Evolutionary conservation across 1,140 invertebrate genomes (phyloP), one percentile per base, ranked within the genome.

Genomic region (Ceratoteleas bidentatus): DNA sequence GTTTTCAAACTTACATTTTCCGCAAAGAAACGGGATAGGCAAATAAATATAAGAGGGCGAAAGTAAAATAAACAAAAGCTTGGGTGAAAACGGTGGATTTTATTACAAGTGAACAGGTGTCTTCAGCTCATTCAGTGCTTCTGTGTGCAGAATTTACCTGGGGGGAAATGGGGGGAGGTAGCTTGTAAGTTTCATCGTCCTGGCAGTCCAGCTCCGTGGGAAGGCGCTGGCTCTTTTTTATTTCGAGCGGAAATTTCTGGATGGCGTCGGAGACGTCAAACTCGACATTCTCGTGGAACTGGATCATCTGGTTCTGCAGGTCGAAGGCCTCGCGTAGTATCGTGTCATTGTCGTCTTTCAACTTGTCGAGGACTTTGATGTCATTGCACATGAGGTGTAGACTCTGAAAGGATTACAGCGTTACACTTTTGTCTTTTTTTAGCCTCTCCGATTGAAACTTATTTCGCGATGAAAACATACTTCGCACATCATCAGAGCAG

Each of bases 401-500:
- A 81, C 93, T 92, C 93, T 92, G 38, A 9, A 68, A 54, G 64
- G 13, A 24, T 24, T 24, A 24, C 24, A 24, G 24, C 4, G 24
- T 24, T 24, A 24, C 24, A 24, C 4, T 24, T 24, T 24, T 24
- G 24, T 24, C 24, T 4, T 24, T 24, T 24, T n/a, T n/a, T n/a
- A n/a, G n/a, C n/a, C 24, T 24, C 24, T 24, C 7, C 36, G 0
- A 40, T 40, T 40, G 7, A 40, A 40, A 6, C 6, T 40, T 40
- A 40, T 40, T 40, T 43, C 1, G 2, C 1, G 0, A 43, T 43
- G 6, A 43, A 43, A 43, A 49, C 54, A 81, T 88, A 93, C 94
- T 88, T 95, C 96, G 88, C 96, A 96, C 84, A 96, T 95, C 80
- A 95, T 93, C 15, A 95, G 86, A 52, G 94, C 94, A 43, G 94